Evolutionary conservation across 1,140 invertebrate genomes (phyloP).

Genomic region (Laupala kohalensis): DNA sequence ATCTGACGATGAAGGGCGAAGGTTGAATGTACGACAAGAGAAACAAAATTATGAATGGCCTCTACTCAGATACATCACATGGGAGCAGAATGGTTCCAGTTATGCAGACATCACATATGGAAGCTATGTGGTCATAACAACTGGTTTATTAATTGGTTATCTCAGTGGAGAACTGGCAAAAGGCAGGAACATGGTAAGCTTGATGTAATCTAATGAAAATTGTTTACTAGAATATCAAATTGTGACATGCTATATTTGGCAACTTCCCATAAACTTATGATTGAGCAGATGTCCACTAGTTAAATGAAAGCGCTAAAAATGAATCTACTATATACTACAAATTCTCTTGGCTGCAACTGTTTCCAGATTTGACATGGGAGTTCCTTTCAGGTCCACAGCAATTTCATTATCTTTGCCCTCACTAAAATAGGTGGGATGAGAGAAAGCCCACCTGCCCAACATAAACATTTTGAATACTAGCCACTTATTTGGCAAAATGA

Average conservation of each 20-base stretch:
- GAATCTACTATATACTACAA: no score
- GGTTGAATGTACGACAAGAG: slow-evolving; percentile 48
- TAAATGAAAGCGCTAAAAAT: no score
- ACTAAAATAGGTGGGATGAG: no score
- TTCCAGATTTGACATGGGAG: no score
- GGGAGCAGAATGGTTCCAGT: slow-evolving; percentile 43
- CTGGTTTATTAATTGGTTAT: slow-evolving; percentile 47
- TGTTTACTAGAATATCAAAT: neutral
- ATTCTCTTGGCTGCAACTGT: no score
- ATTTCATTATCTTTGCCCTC: no score
- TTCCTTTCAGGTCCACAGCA: no score
- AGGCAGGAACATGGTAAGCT: slow-evolving; percentile 41
- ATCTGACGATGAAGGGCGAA: slow-evolving; percentile 52
- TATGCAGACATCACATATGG: slow-evolving; percentile 44
- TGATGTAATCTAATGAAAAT: neutral
- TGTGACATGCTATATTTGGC: neutral
- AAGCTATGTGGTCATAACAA: slow-evolving; percentile 56
- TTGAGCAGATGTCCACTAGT: neutral
- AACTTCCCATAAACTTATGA: neutral
- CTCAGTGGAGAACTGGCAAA: slow-evolving; percentile 44
- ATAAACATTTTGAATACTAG: no score
- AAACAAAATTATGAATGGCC: slow-evolving; percentile 61
- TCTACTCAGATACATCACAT: slow-evolving; percentile 54
- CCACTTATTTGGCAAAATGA: no score
- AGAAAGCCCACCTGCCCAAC: no score